Percentiles rank a stretch among this genome's conserved stretches.
phyloP scores from a whole-genome alignment of 2,797 vertebrate species.

The Gobio occitaniae region DNA sequence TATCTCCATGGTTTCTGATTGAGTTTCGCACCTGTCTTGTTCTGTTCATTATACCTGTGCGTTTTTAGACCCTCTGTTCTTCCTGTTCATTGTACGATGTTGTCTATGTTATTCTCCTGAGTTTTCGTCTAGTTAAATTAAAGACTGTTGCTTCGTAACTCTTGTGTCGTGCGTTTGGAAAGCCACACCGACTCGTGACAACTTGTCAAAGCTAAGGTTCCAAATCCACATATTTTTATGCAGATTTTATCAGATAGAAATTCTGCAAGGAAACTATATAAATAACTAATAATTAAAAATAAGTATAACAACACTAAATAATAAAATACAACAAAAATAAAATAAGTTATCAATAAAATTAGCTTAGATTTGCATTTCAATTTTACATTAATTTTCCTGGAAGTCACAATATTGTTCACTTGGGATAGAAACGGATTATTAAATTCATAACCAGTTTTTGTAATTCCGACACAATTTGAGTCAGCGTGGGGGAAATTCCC shows the following conservation, averaged over 20 bases:
- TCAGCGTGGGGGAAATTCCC: background rate
- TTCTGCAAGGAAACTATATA: too few relatives aligned
- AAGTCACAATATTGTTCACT: background rate
- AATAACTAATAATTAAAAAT: background rate
- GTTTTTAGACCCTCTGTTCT: background rate
- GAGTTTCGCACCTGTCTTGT: background rate
- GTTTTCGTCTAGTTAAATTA: background rate
- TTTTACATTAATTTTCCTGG: background rate
- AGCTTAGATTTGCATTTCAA: background rate
- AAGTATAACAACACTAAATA: too few relatives aligned
- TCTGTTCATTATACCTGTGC: background rate
- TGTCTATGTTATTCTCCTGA: background rate
- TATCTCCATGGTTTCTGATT: background rate
- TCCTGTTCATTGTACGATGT: background rate
- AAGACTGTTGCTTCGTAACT: too few relatives aligned
- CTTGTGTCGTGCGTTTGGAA: too few relatives aligned
- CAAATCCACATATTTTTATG: background rate
- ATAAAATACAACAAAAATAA: background rate
- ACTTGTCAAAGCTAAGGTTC: background rate
- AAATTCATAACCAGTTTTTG: background rate
- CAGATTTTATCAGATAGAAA: background rate
- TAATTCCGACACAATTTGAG: background rate
- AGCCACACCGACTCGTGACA: too few relatives aligned
- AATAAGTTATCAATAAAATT: background rate
- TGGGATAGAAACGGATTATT: background rate